Evolutionary conservation across 2,113 vertebrate genomes (phyloP).

Genomic region (Lepus americanus): DNA sequence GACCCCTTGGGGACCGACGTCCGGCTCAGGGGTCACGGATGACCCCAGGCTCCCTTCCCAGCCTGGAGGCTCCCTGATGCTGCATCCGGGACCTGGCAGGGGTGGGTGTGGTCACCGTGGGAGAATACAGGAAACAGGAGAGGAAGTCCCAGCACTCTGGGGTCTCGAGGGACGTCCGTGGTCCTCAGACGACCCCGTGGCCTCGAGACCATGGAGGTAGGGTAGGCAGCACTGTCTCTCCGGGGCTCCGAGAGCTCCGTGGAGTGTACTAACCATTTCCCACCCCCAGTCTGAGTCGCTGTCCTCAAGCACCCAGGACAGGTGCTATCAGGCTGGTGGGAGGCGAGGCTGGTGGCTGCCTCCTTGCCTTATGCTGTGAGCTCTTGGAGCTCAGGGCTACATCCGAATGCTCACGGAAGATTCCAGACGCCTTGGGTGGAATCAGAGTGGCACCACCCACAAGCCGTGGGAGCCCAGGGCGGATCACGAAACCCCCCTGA

Average conservation of each 20-base stretch:
- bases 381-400: not conserved
- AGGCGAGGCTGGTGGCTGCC: not conserved
- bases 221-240: not conserved
- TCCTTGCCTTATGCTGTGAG: not conserved
- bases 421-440: not conserved
- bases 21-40: accelerated
- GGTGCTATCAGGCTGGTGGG: not conserved
- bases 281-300: not conserved
- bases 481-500: not conserved
- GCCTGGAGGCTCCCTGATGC: not conserved
- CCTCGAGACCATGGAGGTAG: not conserved
- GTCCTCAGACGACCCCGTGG: no score
- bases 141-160: accelerated
- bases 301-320: not conserved
- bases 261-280: not conserved
- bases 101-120: accelerated
- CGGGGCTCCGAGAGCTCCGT: not conserved
- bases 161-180: accelerated
- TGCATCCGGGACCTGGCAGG: accelerated
- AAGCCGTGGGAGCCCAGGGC: not conserved
- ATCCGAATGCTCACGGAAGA: not conserved
- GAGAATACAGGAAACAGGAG: not conserved
- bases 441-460: not conserved
- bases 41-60: not conserved
- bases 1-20: not conserved